These are phyloP conservation scores for Cheilosia vernalis DNA, from an alignment of 2,888 invertebrate species.

Conservation along the genomic window DNA sequence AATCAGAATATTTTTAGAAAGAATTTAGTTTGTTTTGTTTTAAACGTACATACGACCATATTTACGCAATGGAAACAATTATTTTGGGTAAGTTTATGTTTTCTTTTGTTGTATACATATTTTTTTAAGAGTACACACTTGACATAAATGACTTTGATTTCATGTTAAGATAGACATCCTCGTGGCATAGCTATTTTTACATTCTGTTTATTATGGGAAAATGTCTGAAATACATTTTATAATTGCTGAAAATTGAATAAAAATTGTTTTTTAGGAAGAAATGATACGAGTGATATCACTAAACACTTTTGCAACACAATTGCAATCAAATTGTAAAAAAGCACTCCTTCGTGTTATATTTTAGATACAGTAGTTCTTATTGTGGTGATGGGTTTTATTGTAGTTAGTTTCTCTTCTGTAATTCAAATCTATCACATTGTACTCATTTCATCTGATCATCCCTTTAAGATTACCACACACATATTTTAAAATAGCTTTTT, in stretches of 20 bases:
- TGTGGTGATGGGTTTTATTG: slow-evolving; percentile 57
- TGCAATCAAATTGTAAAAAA: slow-evolving; percentile 37
- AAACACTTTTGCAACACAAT: slow-evolving; percentile 57
- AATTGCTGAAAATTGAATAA: background rate
- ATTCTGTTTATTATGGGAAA: background rate
- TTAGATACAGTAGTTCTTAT: slow-evolving; percentile 37
- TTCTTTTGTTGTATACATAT: background rate
- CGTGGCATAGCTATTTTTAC: slow-evolving; percentile 2
- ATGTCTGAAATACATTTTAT: background rate
- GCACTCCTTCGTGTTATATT: slow-evolving; percentile 55
- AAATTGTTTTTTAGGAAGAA: slow-evolving; percentile 9
- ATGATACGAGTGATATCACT: slow-evolving; percentile 44
- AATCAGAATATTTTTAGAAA: slow-evolving; percentile 33
- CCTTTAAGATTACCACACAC: slow-evolving; percentile 50
- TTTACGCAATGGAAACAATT: slow-evolving; percentile 11
- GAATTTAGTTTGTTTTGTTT: background rate
- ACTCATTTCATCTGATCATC: slow-evolving; percentile 51
- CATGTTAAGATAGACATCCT: background rate
- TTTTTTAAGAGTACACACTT: slow-evolving; percentile 11
- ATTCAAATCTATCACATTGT: slow-evolving; percentile 23
- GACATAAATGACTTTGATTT: slow-evolving; percentile 9
- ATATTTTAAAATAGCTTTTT: slow-evolving; percentile 61
- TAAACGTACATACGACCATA: slow-evolving; percentile 9
- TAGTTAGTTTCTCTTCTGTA: slow-evolving; percentile 36
- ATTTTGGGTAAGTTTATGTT: slow-evolving; percentile 15